Percentiles rank a stretch among this genome's conserved stretches.
These are phyloP conservation scores for Chrysina gloriosa DNA, from an alignment of 2,888 invertebrate species.

Conservation along the genomic window DNA sequence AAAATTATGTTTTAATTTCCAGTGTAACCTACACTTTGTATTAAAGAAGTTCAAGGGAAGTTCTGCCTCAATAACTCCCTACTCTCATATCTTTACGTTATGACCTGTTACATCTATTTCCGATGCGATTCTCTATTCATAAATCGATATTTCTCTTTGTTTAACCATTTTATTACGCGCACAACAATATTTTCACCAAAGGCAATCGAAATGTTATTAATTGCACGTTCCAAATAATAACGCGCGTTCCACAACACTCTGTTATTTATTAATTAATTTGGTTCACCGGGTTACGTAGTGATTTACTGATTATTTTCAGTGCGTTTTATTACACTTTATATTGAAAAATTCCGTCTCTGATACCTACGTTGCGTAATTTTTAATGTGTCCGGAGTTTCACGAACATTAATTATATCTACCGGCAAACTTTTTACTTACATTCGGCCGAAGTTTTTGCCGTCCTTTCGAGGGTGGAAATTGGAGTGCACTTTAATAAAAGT, in stretches of 20 bases:
- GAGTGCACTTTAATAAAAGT: constrained; percentile 7
- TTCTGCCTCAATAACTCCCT: too few relatives aligned
- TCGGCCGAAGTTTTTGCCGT: background rate
- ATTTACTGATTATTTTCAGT: background rate
- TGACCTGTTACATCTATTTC: too few relatives aligned
- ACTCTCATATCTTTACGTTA: too few relatives aligned
- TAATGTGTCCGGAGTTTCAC: constrained; percentile 2
- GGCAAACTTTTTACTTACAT: constrained; percentile 17
- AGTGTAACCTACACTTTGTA: too few relatives aligned
- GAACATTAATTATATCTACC: constrained; percentile 3
- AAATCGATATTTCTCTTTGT: too few relatives aligned
- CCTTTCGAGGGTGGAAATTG: background rate
- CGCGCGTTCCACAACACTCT: background rate
- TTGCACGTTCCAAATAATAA: constrained; percentile 1
- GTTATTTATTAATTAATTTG: constrained; percentile 29
- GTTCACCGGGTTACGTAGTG: background rate
- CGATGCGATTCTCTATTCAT: too few relatives aligned
- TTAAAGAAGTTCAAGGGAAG: too few relatives aligned
- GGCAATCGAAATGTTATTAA: constrained; percentile 8
- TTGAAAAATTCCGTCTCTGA: background rate
- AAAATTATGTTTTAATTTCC: too few relatives aligned
- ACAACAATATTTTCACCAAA: background rate
- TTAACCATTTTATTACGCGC: too few relatives aligned
- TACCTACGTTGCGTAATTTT: constrained; percentile 3
- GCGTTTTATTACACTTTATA: background rate